Base-by-base conservation (phyloP, 2,888 invertebrate genomes). In the Therioaphis trifolii region DNA sequence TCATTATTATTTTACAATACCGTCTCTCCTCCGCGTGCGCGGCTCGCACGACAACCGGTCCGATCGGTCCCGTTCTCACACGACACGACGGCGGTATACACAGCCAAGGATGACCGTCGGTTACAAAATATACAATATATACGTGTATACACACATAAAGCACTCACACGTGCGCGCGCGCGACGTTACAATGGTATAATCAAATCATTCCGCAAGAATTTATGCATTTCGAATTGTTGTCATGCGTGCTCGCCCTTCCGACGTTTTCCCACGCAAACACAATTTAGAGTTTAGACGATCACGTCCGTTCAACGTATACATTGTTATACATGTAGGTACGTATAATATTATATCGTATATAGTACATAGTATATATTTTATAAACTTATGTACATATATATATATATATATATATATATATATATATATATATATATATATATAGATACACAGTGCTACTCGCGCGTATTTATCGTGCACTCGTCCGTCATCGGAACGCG, bases 41-140 rank as follows among this genome's bases (percentile, higher is more conserved):
- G n/a, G n/a, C n/a, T n/a, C n/a, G n/a, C n/a, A n/a, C n/a, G 24
- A 14, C 61, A 61, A 61, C 61, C 61, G 61, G 61, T 61, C 27
- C 27, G 27, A 14, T 14, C 61, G 1, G 61, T 61, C 15, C n/a
- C 61, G 61, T 61, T 61, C 61, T 27, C 61, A 61, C 61, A 27
- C 27, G n/a, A 24, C 21, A 14, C 27, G 14, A 12, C 15, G 12
- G 15, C 4, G 18, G 46, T 9, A 9, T 21, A 21, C 55, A 1
- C 55, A 5, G 21, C n/a, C 7, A n/a, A 55, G n/a, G 12, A 43
- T 12, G 40, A 40, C n/a, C n/a, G n/a, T 61, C 40, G 58, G 75
- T 75, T 61, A 61, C 75, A 75, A 75, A 75, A 75, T 43, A 75
- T 61, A 43, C 15, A 58, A 35, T 29, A 58, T 49, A 49, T 49